phyloP scores from a whole-genome alignment of 1,140 invertebrate genomes.

The Drosophila melanica region DNA sequence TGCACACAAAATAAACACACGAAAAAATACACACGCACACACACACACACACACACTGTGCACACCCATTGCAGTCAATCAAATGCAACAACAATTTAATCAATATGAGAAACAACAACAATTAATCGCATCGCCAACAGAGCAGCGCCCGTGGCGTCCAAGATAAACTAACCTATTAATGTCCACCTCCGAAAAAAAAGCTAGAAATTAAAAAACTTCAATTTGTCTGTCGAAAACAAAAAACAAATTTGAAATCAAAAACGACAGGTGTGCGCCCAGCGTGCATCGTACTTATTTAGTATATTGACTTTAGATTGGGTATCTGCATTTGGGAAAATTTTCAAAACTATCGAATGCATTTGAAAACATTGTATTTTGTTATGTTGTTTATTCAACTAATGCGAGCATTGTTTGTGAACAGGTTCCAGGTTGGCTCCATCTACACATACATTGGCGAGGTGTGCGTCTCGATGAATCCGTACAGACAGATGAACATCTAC shows the following conservation, averaged over 20 bases:
- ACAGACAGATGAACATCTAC: constrained; percentile 94
- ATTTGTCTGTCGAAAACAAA: constrained; percentile 54
- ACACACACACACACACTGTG: neutral
- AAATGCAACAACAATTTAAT: constrained; percentile 59
- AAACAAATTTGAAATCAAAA: constrained; percentile 55
- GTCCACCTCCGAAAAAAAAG: constrained; percentile 11
- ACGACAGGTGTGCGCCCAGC: constrained; percentile 51
- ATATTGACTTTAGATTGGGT: neutral
- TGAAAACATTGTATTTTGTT: constrained; percentile 42
- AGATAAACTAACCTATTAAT: constrained; percentile 4
- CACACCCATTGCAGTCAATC: constrained; percentile 49
- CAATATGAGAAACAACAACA: constrained; percentile 47
- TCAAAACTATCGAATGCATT: constrained; percentile 48
- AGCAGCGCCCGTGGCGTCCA: constrained; percentile 27
- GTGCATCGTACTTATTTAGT: constrained; percentile 2
- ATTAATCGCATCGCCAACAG: constrained; percentile 50
- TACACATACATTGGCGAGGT: constrained; percentile 98
- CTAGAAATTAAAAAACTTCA: neutral
- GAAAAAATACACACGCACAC: constrained; percentile 39
- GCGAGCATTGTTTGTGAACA: constrained; percentile 84
- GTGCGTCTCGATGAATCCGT: constrained; percentile 96
- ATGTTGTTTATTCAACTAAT: constrained; percentile 33
- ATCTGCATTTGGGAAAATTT: neutral
- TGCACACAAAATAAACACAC: constrained; percentile 49
- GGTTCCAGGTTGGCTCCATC: constrained; percentile 94